phyloP scores from a whole-genome alignment of 2,113 vertebrate genomes.

The Pygoscelis antarcticus region DNA sequence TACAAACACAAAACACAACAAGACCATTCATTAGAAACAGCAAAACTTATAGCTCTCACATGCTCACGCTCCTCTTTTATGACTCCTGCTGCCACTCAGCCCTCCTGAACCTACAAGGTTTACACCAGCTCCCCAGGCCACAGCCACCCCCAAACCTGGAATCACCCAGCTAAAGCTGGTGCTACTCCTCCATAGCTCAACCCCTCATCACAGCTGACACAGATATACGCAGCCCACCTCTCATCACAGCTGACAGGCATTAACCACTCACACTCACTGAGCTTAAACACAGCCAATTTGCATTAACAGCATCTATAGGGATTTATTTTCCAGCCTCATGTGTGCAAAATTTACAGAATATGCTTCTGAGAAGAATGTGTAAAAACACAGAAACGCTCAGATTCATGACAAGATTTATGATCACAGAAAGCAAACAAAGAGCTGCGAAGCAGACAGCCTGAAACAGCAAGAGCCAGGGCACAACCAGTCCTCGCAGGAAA shows the following conservation, averaged over 20 bases:
- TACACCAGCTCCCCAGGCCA: background rate
- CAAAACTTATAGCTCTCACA: background rate
- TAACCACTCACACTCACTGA: background rate
- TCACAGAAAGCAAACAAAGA: background rate
- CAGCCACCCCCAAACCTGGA: fast-evolving
- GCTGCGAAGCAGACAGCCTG: background rate
- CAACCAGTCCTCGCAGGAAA: background rate
- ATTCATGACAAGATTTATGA: background rate
- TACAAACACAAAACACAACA: background rate
- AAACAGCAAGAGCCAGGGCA: background rate
- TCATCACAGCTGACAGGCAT: background rate
- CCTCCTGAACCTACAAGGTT: background rate
- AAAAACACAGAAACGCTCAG: background rate
- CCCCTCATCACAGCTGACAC: background rate
- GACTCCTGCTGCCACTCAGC: background rate
- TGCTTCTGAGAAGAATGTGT: background rate
- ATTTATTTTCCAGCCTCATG: background rate
- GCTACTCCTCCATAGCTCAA: fast-evolving
- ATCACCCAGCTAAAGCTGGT: background rate
- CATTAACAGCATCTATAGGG: background rate
- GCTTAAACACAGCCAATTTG: background rate
- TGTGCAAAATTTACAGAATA: background rate
- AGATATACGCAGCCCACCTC: background rate
- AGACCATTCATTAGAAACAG: background rate
- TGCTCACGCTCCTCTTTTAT: fast-evolving